Base-by-base conservation (phyloP, 2,888 invertebrate genomes). In the Brachypalpus laphriformis region DNA sequence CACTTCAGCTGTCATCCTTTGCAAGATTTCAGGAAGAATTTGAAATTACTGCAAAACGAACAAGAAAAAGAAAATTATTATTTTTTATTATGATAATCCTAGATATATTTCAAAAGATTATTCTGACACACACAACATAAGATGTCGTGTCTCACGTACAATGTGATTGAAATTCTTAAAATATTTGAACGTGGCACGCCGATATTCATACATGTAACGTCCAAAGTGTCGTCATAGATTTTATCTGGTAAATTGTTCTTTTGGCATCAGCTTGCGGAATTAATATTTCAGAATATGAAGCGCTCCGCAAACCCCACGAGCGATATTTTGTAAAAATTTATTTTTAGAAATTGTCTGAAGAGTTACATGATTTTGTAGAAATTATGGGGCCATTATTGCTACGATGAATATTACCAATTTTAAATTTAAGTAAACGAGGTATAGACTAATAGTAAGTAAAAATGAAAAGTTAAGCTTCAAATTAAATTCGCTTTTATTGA, bases 1-100 rank as follows among this genome's bases (percentile, higher is more conserved):
- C 88, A 91, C 90, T 90, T 89, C 90, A 89, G 91, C 91, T 89
- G 90, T 91, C 92, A 92, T 92, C 88, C 89, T 90, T 87, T 85
- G 71, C 59, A 34, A 77, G 37, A 31, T 82, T 87, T 63, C 70
- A n/a, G 40, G 63, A 57, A 47, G 61, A 57, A 40, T 63, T 70
- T 22, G 31, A 75, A 70, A 22, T 70, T 56, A 37, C 81, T 81
- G 63, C 6, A 68, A 80, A 54, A 18, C 31, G 28, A 45, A 72
- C 25, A 7, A 54, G 11, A 54, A 31, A 31, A n/a, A 49, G 8
- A 28, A 7, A 37, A 37, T 49, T n/a, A 37, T 57, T 16, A 40
- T 2, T 8, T 37, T 42, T 37, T 8, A 3, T 14, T 7, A 8
- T 8, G 9, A 4, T 9, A 18, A 45, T 25, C 49, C n/a, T 4